A percentile compares a stretch with the other conserved stretches of the same genome.
Evolutionary conservation across 2,888 invertebrate genomes (phyloP).

Genomic region (Leptinotarsa haldemani): DNA sequence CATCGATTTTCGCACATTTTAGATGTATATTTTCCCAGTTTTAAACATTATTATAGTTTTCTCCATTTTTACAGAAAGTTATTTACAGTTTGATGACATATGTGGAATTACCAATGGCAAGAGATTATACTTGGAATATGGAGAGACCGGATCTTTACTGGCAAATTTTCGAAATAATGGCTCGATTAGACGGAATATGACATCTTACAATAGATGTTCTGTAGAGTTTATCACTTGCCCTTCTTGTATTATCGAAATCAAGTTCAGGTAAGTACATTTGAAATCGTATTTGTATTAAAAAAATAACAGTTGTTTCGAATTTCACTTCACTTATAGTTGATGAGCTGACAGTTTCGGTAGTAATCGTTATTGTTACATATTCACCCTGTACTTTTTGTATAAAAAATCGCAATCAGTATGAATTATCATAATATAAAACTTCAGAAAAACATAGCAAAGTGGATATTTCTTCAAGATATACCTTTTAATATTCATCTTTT

Average conservation of each 20-base stretch:
- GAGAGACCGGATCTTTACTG: constrained; percentile 60
- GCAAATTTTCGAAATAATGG: constrained; percentile 58
- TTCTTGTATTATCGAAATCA: constrained; percentile 72
- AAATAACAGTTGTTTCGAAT: not conserved
- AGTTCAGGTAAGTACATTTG: constrained; percentile 63
- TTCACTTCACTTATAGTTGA: not conserved
- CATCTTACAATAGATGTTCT: constrained; percentile 69
- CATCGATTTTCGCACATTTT: constrained; percentile 2
- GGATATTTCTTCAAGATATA: no score
- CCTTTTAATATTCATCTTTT: no score
- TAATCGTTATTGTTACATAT: no score
- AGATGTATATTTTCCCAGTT: constrained; percentile 21
- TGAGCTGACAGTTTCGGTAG: no score
- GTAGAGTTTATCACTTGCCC: constrained; percentile 78
- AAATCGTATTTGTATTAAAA: not conserved
- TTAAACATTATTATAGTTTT: constrained; percentile 15
- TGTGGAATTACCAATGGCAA: constrained; percentile 47
- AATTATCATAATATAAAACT: no score
- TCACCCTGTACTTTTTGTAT: no score
- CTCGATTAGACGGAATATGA: constrained; percentile 26
- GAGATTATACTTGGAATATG: constrained; percentile 62
- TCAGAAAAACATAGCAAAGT: no score
- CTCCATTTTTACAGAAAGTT: constrained; percentile 19
- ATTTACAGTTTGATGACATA: constrained; percentile 44
- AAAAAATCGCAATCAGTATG: no score